Evolutionary conservation across 2,113 vertebrate species (phyloP).

Genomic region (Neodontobutis hainanensis): DNA sequence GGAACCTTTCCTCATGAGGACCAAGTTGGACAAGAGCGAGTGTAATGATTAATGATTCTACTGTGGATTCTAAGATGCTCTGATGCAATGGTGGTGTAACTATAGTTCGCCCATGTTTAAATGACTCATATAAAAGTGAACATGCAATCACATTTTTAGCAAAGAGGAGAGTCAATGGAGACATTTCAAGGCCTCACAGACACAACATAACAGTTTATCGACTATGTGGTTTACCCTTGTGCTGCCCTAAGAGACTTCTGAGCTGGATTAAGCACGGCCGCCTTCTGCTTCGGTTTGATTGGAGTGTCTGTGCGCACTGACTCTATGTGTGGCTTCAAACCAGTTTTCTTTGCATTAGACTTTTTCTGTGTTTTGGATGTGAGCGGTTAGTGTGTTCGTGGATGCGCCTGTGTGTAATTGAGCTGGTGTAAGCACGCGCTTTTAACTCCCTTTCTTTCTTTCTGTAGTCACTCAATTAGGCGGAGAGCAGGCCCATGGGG

Average conservation of each 20-base stretch:
- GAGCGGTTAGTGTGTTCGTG: constrained; percentile 21
- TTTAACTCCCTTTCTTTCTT: constrained; percentile 22
- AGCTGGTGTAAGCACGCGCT: constrained; percentile 50
- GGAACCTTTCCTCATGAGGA: not conserved
- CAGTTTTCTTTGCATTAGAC: constrained; percentile 23
- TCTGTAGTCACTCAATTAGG: constrained; percentile 70
- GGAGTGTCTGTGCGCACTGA: constrained; percentile 1
- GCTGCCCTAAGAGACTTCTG: constrained; percentile 29
- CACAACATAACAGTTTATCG: no score
- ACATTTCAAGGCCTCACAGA: constrained; percentile 27
- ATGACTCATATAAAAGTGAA: not conserved
- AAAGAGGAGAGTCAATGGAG: not conserved
- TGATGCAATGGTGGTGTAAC: constrained; percentile 20
- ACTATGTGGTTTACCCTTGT: constrained; percentile 38
- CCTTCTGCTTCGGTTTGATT: constrained; percentile 22
- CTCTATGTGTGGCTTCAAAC: constrained; percentile 16
- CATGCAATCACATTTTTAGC: not conserved
- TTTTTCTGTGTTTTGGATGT: not conserved
- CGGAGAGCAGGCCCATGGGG: constrained; percentile 57
- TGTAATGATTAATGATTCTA: not conserved
- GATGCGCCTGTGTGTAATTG: constrained; percentile 50
- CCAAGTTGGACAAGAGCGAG: not conserved
- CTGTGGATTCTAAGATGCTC: not conserved
- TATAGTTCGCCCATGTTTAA: not conserved
- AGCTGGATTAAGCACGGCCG: no score